Percentiles rank a stretch among this genome's conserved stretches.
phyloP scores from a whole-genome alignment of 2,113 vertebrate species.

The Bufo gargarizans region DNA sequence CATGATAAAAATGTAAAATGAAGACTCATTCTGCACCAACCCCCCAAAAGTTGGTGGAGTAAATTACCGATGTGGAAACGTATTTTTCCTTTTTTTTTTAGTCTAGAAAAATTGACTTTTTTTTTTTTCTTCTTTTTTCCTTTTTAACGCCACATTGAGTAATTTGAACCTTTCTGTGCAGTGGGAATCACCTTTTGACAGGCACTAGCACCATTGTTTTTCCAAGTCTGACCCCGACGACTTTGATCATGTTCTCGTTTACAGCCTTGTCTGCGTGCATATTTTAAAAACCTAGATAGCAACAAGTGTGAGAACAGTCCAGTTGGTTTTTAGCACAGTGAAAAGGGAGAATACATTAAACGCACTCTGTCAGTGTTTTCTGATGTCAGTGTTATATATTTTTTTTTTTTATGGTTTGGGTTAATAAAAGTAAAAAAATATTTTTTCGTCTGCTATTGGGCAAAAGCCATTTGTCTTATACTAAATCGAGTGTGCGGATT shows the following conservation, averaged over 20 bases:
- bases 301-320: constrained; percentile 55
- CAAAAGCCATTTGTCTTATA: too few species aligned
- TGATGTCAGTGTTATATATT: background rate
- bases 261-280: constrained; percentile 57
- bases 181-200: constrained; percentile 93
- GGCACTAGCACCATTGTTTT: constrained; percentile 95
- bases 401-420: background rate
- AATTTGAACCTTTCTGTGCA: constrained; percentile 83
- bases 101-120: constrained; percentile 68
- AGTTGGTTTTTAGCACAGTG: background rate
- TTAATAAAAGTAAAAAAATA: too few species aligned
- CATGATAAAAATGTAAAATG: too few species aligned
- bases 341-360: constrained; percentile 5
- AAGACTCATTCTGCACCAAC: too few species aligned
- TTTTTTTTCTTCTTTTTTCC: constrained; percentile 69
- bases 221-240: constrained; percentile 82
- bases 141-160: constrained; percentile 89
- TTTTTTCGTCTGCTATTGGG: too few species aligned
- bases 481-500: too few species aligned
- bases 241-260: constrained; percentile 82
- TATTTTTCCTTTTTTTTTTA: background rate
- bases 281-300: constrained; percentile 72
- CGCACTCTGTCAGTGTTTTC: background rate
- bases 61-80: background rate
- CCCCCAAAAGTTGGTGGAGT: background rate